Base-by-base conservation (phyloP, 2,797 vertebrate genomes). In the Sternarchorhynchus goeldii region DNA sequence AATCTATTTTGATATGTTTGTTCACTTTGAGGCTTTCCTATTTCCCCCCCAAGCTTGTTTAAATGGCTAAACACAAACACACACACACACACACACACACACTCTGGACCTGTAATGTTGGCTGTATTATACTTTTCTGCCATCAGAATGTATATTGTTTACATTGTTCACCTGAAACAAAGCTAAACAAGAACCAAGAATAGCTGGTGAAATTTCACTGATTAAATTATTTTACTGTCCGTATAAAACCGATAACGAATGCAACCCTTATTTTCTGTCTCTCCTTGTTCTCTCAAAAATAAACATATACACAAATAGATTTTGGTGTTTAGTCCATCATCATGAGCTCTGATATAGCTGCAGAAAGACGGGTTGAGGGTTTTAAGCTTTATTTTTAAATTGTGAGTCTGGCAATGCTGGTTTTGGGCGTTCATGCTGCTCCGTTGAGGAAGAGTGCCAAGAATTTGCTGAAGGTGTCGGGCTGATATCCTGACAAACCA, bases 401-500 rank as follows among this genome's bases (percentile, higher is more conserved):
- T 18, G 20, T 29, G 17, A 25, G 17, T 71, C 20, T 62, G 41
- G n/a, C 20, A 58, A 64, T 45, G 16, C n/a, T 59, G 53, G 5
- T 45, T 31, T 4, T 18, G 29, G 69, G n/a, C 31, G 63, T 76
- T 95, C 91, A 95, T 17, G 90, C 87, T 16, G 91, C 92, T 83
- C 97, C 96, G 0, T 98, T 92, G 66, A 99, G 90, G 88, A 96
- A 96, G 77, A 99, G 89, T 7, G 95, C 92, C 90, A 98, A 90
- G 89, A 99, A 97, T 91, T 96, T 99, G 86, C 84, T 93, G 92
- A 98, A 98, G 1, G 93, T 94, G 84, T 95, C 93, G 34, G 96
- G 93, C 79, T 94, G 92, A 90, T 96, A 96, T 88, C 94, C 96
- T 66, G 88, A 81, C 18, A 98, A 89, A 83, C 97, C 97, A 86